Evolutionary conservation across 2,113 vertebrate species (phyloP).

Genomic region (Zapornia atra): DNA sequence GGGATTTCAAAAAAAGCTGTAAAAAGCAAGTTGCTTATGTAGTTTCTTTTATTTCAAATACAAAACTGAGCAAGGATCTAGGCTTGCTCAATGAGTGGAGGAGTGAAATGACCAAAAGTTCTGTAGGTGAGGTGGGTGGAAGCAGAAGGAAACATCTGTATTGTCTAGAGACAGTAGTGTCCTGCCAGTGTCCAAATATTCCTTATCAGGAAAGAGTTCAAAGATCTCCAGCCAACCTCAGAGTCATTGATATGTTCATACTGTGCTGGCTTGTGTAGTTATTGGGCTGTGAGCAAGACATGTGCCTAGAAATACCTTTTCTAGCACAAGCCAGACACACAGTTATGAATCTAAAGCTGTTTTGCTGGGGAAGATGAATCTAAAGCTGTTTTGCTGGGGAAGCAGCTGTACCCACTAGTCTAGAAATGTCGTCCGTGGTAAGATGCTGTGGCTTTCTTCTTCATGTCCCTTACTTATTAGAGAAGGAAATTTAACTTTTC

Average conservation of each 20-base stretch:
- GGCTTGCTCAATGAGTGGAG: neutral
- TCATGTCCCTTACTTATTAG: neutral
- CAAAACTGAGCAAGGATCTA: neutral
- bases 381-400: neutral
- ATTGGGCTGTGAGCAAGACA: fast-evolving
- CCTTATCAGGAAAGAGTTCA: neutral
- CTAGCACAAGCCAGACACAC: neutral
- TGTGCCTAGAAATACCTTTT: neutral
- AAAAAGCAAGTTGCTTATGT: neutral
- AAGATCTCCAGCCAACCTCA: neutral
- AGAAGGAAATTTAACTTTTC: neutral
- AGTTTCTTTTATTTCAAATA: neutral
- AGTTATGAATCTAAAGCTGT: neutral
- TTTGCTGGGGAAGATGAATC: neutral
- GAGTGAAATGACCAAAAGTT: neutral
- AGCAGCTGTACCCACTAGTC: neutral
- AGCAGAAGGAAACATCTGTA: neutral
- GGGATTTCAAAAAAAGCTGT: neutral
- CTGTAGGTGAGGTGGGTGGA: neutral
- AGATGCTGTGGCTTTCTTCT: neutral
- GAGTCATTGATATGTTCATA: neutral
- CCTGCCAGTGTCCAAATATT: neutral
- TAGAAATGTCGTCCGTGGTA: neutral
- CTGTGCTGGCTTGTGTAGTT: neutral
- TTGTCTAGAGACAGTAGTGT: neutral